phyloP scores from a whole-genome alignment of 2,888 invertebrate genomes.

The Melanostoma scalare region DNA sequence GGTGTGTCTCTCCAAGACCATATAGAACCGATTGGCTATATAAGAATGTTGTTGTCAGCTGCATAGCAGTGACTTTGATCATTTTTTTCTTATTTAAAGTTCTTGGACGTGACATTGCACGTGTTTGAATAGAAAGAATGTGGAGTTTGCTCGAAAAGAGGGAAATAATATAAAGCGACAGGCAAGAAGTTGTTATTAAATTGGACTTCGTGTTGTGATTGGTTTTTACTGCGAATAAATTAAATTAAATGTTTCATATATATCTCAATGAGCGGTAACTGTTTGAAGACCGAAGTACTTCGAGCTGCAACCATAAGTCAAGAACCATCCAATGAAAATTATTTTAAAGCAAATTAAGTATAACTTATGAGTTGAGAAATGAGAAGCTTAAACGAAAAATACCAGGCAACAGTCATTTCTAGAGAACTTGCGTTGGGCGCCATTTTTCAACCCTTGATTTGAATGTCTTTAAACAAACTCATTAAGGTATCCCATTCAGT shows the following conservation, averaged over 20 bases:
- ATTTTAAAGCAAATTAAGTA: no score
- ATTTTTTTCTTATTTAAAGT: slow-evolving; percentile 11
- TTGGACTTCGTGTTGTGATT: slow-evolving; percentile 64
- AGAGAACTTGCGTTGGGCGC: no score
- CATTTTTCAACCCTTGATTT: no score
- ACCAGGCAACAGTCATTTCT: no score
- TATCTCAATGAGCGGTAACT: slow-evolving; percentile 33
- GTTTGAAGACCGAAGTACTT: no score
- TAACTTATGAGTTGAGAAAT: no score
- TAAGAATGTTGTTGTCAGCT: slow-evolving; percentile 49
- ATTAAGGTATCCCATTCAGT: no score
- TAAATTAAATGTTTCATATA: slow-evolving; percentile 29
- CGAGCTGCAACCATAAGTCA: no score
- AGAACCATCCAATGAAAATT: no score
- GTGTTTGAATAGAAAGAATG: slow-evolving; percentile 67
- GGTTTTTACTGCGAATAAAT: slow-evolving; percentile 56
- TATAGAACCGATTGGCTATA: slow-evolving; percentile 63
- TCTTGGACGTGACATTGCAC: slow-evolving; percentile 72
- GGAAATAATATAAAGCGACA: slow-evolving; percentile 48
- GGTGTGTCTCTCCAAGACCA: slow-evolving; percentile 68
- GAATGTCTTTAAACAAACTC: no score
- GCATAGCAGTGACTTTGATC: slow-evolving; percentile 45
- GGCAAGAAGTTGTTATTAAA: slow-evolving; percentile 66
- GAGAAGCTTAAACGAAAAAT: no score
- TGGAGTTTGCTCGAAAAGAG: slow-evolving; percentile 48